A percentile compares a stretch with the other conserved stretches of the same genome.
These are phyloP conservation scores for Rhinogobius similis DNA, from an alignment of 2,113 vertebrate species.

Conservation along the genomic window DNA sequence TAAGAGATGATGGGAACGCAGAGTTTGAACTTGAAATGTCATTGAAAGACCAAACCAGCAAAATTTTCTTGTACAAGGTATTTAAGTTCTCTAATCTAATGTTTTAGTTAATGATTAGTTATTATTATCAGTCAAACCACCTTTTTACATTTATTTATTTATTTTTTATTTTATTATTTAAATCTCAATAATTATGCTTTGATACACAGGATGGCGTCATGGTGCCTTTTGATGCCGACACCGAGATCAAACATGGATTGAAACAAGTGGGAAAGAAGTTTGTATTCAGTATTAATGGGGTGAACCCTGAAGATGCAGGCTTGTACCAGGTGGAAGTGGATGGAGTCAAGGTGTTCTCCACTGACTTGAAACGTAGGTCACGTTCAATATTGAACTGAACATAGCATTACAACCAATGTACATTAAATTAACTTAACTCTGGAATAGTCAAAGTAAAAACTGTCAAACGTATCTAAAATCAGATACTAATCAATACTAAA, in stretches of 20 bases:
- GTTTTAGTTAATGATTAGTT: not conserved
- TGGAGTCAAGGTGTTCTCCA: slow-evolving; percentile 85
- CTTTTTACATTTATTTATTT: not conserved
- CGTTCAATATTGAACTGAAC: not conserved
- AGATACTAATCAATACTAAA: too few species aligned
- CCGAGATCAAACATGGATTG: slow-evolving; percentile 78
- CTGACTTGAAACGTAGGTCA: slow-evolving; percentile 80
- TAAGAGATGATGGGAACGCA: slow-evolving; percentile 76
- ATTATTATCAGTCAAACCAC: not conserved
- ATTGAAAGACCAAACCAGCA: slow-evolving; percentile 79
- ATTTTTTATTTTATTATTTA: not conserved
- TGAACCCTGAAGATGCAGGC: slow-evolving; percentile 83
- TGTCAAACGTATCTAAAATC: too few species aligned
- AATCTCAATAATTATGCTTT: not conserved
- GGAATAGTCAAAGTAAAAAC: too few species aligned
- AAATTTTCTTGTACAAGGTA: slow-evolving; percentile 88
- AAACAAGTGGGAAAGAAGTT: slow-evolving; percentile 82
- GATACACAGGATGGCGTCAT: slow-evolving; percentile 82
- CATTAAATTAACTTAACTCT: too few species aligned
- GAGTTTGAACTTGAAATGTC: slow-evolving; percentile 85
- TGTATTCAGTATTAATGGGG: slow-evolving; percentile 80
- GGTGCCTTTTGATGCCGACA: slow-evolving; percentile 71
- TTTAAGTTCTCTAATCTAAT: not conserved
- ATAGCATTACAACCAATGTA: not conserved
- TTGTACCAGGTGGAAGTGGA: slow-evolving; percentile 87